phyloP scores from a whole-genome alignment of 2,113 vertebrate genomes.

The Ia io region DNA sequence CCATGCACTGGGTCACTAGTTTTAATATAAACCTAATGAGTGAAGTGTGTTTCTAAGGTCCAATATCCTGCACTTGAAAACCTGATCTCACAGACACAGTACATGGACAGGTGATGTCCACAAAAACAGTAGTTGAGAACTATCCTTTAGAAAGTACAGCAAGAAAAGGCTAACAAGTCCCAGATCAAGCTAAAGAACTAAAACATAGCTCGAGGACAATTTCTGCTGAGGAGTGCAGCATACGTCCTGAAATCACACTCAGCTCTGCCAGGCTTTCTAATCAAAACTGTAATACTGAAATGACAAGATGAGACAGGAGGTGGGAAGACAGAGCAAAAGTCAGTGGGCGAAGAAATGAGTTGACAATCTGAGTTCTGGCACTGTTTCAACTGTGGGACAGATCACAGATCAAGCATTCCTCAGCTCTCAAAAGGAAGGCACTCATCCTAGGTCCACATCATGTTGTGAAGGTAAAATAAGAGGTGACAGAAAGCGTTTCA shows the following conservation, averaged over 20 bases:
- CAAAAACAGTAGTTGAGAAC: not conserved
- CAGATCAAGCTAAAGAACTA: not conserved
- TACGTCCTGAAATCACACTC: not conserved
- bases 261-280: not conserved
- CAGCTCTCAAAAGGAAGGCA: not conserved
- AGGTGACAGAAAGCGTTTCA: not conserved
- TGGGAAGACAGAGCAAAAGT: not conserved
- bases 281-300: not conserved
- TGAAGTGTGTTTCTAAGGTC: not conserved
- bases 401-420: not conserved
- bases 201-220: not conserved
- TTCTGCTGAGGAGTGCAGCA: not conserved
- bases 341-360: not conserved
- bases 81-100: rapidly evolving
- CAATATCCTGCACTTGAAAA: not conserved
- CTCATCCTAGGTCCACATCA: not conserved
- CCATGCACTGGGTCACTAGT: too few relatives aligned
- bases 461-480: not conserved
- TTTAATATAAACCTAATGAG: not conserved
- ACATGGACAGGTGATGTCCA: too few relatives aligned
- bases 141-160: not conserved
- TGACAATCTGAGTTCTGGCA: not conserved
- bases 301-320: not conserved
- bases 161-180: not conserved
- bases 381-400: not conserved